A percentile compares a stretch with the other conserved stretches of the same genome.
These are phyloP conservation scores for Lutraria lutraria DNA, from an alignment of 2,888 invertebrate genomes.

Conservation along the genomic window DNA sequence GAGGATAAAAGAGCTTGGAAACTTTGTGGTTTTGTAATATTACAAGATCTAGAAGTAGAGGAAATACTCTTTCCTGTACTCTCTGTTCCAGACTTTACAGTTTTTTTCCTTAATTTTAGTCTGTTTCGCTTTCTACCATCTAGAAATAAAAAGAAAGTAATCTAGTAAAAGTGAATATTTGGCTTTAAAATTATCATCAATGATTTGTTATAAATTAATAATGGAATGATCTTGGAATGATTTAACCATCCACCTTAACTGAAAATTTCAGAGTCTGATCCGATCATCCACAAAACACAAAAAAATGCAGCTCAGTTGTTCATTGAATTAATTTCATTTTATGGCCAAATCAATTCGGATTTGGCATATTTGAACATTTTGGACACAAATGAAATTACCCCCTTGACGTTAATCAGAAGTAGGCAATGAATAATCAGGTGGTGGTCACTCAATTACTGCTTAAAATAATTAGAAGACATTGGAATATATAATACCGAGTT, in stretches of 20 bases:
- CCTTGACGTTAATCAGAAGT: no score
- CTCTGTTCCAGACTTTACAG: not conserved
- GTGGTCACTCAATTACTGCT: no score
- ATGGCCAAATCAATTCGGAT: no score
- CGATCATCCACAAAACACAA: no score
- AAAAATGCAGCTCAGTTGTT: no score
- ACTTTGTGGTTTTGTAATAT: conserved; percentile 28
- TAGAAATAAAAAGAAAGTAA: not conserved
- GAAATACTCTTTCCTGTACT: not conserved
- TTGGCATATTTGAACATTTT: no score
- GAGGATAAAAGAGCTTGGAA: conserved; percentile 55
- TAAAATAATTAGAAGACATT: no score
- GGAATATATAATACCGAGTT: no score
- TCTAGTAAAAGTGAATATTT: not conserved
- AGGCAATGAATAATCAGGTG: no score
- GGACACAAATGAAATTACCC: no score
- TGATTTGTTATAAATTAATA: not conserved
- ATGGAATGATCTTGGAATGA: not conserved
- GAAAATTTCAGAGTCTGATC: no score
- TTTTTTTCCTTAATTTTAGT: conserved; percentile 24
- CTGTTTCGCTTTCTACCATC: conserved; percentile 10
- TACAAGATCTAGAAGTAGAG: not conserved
- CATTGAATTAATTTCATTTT: no score
- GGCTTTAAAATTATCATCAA: not conserved
- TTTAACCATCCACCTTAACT: not conserved